Evolutionary conservation across 1,140 invertebrate species (phyloP).

Genomic region (Lepidurus arcticus): DNA sequence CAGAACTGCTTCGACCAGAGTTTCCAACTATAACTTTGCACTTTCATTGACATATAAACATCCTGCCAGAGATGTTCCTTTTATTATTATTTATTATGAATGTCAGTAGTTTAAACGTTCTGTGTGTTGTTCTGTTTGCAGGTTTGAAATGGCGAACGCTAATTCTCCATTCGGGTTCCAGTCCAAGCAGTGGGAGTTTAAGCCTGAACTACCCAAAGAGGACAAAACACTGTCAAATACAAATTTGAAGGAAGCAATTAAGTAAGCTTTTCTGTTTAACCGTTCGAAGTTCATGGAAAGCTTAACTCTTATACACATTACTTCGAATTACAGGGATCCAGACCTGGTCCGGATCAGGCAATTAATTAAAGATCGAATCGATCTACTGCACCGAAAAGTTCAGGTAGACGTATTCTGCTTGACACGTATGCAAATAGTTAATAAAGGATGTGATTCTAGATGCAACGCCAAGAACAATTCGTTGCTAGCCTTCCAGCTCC

Average conservation of each 20-base stretch:
- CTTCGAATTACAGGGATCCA: neutral
- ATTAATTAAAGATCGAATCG: neutral
- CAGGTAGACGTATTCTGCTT: neutral
- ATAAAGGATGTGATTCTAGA: neutral
- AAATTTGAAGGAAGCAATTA: neutral
- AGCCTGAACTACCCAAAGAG: neutral
- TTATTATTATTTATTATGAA: neutral
- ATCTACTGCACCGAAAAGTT: neutral
- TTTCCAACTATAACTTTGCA: slow-evolving; percentile 18
- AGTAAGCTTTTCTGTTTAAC: neutral
- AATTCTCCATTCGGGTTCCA: neutral
- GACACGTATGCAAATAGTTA: neutral
- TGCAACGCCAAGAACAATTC: neutral
- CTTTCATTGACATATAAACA: slow-evolving; percentile 2
- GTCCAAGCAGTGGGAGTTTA: neutral
- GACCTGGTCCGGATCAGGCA: neutral
- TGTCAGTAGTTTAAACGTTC: neutral
- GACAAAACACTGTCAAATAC: neutral
- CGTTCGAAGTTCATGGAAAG: neutral
- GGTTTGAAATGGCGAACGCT: neutral
- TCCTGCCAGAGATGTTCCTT: neutral
- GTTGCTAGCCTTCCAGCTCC: neutral
- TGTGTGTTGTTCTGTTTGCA: neutral
- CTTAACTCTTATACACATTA: neutral
- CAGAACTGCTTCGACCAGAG: neutral